A percentile compares a stretch with the other conserved stretches of the same genome.
phyloP scores from a whole-genome alignment of 2,888 invertebrate species.

The Choreutis nemorana region DNA sequence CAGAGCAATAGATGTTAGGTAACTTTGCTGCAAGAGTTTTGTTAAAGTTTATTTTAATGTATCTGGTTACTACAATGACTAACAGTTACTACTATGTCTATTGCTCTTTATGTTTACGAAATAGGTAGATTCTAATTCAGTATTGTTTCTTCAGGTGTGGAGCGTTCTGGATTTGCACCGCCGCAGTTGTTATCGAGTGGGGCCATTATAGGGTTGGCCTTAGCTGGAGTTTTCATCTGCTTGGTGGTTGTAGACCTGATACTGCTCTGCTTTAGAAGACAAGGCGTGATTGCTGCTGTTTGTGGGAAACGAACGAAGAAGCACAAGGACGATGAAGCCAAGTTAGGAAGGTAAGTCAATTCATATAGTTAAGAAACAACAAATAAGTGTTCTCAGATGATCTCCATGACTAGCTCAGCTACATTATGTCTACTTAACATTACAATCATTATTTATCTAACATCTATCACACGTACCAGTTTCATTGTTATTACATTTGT shows the following conservation, averaged over 20 bases:
- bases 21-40: background rate
- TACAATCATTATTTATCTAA: background rate
- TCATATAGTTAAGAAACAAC: too few species aligned
- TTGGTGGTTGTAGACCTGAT: constrained; percentile 86
- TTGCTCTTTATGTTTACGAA: constrained; percentile 26
- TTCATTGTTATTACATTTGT: constrained; percentile 15
- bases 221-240: constrained; percentile 81
- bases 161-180: constrained; percentile 52
- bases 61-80: constrained; percentile 4
- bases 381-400: too few species aligned
- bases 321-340: constrained; percentile 81
- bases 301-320: constrained; percentile 74
- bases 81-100: constrained; percentile 23
- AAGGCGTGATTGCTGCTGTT: constrained; percentile 74
- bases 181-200: constrained; percentile 72
- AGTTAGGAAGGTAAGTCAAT: constrained; percentile 86
- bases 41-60: background rate
- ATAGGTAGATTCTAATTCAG: constrained; percentile 13
- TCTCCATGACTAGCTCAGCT: constrained; percentile 10
- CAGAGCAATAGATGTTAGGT: constrained; percentile 41
- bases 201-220: constrained; percentile 85
- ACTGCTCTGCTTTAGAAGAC: constrained; percentile 74
- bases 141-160: constrained; percentile 42
- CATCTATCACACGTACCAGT: background rate
- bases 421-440: constrained; percentile 7